Evolutionary conservation across 2,113 vertebrate species (phyloP), one percentile per base, ranked within the genome.

Genomic region (Paratilapia polleni): DNA sequence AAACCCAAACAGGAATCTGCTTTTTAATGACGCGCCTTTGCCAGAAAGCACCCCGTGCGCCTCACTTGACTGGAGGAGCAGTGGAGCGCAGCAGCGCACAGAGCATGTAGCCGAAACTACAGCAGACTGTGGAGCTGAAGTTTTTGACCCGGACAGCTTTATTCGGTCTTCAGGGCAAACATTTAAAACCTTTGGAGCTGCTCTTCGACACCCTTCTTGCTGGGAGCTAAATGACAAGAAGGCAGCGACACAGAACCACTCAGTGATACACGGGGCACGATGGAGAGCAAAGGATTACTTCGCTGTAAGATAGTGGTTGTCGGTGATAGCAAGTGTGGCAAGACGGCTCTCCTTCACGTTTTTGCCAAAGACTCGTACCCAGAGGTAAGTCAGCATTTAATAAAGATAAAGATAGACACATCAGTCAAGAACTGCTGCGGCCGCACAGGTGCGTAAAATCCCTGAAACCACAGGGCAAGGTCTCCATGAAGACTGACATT

Each of bases 351-450:
- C 87, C 96, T 99, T 64, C 97, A 98, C 89, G 97, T 99, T 87
- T 98, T 98, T 92, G 97, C 98, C 88, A 99, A 99, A 96, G 97
- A 98, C 90, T 96, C 96, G 78, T 99, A 97, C 87, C 97, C 97
- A 41, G 97, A 97, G 97, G 97, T 98, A 82, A 92, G 63, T 22
- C 34, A 6, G 1, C 4, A 8, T 77, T 31, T 70, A 8, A 70
- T 12, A 4, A 3, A 31, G 13, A 34, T 17, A 34, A 26, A 66
- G 12, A 73, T 31, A n/a, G 1, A 12, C 38, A 41, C 34, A 52
- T n/a, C 0, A 52, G n/a, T 4, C 68, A 11, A 24, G 22, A n/a
- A 24, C n/a, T 36, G 34, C 20, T 34, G 0, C 54, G 34, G 54
- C 26, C 19, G 47, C 24, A 12, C 58, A 14, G 9, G 60, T 77